Evolutionary conservation across 1,140 invertebrate genomes (phyloP).

Genomic region (Lepidurus couesii): DNA sequence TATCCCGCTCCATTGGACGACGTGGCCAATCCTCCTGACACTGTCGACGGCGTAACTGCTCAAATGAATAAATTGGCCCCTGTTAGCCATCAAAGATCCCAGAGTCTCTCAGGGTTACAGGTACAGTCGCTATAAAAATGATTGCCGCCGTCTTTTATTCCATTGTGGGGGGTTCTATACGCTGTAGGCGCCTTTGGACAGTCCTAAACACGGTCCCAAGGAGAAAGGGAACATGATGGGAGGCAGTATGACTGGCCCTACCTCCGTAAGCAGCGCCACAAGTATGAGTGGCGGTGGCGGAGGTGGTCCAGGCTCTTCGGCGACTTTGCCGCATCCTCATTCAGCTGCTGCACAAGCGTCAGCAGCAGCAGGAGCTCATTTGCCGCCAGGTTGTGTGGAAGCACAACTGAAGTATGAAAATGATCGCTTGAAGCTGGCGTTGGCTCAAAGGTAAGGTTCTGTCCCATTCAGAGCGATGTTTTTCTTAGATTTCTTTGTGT

Average conservation of each 20-base stretch:
- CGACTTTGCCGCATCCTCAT: slow-evolving; percentile 36
- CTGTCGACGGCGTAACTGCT: slow-evolving; percentile 37
- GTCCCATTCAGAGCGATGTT: neutral
- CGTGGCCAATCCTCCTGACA: slow-evolving; percentile 36
- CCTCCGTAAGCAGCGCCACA: slow-evolving; percentile 21
- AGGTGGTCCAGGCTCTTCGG: slow-evolving; percentile 10
- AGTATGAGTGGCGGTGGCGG: slow-evolving; percentile 3
- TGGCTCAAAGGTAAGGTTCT: slow-evolving; percentile 77
- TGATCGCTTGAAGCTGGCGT: slow-evolving; percentile 86
- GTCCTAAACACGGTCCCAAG: slow-evolving; percentile 56
- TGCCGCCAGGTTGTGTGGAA: slow-evolving; percentile 59
- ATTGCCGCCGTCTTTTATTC: neutral
- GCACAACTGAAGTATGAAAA: slow-evolving; percentile 96
- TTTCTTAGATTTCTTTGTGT: slow-evolving; percentile 27
- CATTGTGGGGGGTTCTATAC: slow-evolving; percentile 29
- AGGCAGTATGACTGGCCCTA: slow-evolving; percentile 20
- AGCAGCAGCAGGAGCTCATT: slow-evolving; percentile 49
- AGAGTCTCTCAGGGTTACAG: slow-evolving; percentile 51
- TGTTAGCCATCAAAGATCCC: slow-evolving; percentile 49
- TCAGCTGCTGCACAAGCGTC: slow-evolving; percentile 45
- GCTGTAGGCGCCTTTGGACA: slow-evolving; percentile 48
- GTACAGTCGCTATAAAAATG: slow-evolving; percentile 38
- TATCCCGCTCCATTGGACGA: slow-evolving; percentile 45
- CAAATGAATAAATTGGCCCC: slow-evolving; percentile 38
- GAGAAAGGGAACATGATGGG: slow-evolving; percentile 34